Base-by-base conservation (phyloP, 2,797 vertebrate genomes). In the Muscicapa striata region DNA sequence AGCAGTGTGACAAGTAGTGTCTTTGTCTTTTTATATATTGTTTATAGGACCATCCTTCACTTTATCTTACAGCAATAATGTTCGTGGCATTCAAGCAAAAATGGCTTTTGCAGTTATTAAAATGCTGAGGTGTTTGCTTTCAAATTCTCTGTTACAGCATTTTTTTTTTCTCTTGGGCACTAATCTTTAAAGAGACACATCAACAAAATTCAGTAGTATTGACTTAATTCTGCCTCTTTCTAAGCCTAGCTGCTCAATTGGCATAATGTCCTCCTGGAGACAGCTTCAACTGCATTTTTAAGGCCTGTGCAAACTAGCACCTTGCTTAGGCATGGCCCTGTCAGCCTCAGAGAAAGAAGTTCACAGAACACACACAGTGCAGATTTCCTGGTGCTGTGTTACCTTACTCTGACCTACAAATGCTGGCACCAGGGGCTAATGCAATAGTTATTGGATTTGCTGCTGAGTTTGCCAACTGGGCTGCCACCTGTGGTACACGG, bases 21-120 rank as follows among this genome's bases (percentile, higher is more conserved):
- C 68, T 89, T 94, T 89, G 69, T 84, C 66, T 92, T 94, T 87
- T 94, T 94, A 87, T 90, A 87, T 70, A 45, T 66, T 90, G 24
- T 81, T 96, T 95, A 84, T 87, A 76, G 69, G 34, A 84, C 74
- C 54, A 57, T 79, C 66, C 69, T 93, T 96, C 5, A 6, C 69
- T 94, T 89, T 76, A 49, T 88, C 84, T 91, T 79, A 61, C 18
- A 90, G 55, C 73, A 79, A 55, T 92, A 81, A 95, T 36, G 23
- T 93, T 93, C 49, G 17, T 36, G 51, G 30, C 40, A 93, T 91
- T 92, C 58, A 41, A 80, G 43, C 34, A 95, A 95, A 96, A 91
- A 89, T 78, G 54, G 21, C 40, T 92, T 94, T 81, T 90, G 55
- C 59, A 67, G 59, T 88, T 91, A 76, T 63, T 89, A 88, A 94